These are phyloP conservation scores for Muntiacus muntjak DNA, from an alignment of 2,113 vertebrate species.

Conservation along the genomic window DNA sequence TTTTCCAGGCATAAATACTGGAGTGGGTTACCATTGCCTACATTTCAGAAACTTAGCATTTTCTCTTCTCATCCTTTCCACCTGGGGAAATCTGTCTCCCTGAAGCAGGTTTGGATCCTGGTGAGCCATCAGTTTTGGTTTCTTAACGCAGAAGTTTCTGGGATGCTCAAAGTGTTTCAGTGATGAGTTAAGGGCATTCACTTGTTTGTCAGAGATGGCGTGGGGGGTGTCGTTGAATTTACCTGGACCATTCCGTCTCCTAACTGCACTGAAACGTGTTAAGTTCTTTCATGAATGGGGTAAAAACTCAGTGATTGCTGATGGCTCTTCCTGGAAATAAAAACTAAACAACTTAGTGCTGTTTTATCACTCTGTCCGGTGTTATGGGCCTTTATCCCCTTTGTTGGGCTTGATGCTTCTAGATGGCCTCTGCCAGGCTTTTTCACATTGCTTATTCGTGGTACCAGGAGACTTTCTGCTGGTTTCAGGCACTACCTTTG, in stretches of 20 bases:
- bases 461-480: background rate
- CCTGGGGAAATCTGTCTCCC: background rate
- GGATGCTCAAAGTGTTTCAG: background rate
- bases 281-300: background rate
- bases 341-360: background rate
- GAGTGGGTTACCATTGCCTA: background rate
- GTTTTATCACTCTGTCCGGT: background rate
- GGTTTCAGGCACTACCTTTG: background rate
- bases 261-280: background rate
- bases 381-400: background rate
- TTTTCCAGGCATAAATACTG: background rate
- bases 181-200: background rate
- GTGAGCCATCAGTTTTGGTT: background rate
- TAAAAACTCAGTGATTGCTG: background rate
- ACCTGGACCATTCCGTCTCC: background rate
- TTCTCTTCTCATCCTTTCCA: background rate
- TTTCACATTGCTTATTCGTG: background rate
- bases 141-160: background rate
- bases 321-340: background rate
- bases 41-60: background rate
- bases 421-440: background rate
- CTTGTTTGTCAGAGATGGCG: background rate
- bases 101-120: background rate
- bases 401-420: background rate
- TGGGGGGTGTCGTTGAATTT: background rate